A percentile compares a stretch with the other conserved stretches of the same genome.
Evolutionary conservation across 2,113 vertebrate genomes (phyloP).

Genomic region (Podarcis muralis): DNA sequence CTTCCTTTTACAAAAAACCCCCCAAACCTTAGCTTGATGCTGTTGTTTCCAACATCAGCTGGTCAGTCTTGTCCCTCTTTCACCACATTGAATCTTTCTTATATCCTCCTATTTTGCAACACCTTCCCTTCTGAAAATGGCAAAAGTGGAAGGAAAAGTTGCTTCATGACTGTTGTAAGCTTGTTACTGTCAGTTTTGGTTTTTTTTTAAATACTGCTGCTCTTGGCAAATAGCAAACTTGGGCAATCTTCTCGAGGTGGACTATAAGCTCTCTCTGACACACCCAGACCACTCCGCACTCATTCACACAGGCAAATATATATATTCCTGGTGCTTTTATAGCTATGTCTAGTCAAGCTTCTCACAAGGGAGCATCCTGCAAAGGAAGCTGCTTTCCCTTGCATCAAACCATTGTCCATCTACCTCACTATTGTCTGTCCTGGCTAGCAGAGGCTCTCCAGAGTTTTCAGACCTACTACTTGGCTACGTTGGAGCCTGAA

Average conservation of each 20-base stretch:
- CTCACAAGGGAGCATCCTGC: too few relatives aligned
- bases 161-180: not conserved
- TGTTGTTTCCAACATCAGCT: not conserved
- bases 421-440: not conserved
- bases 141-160: not conserved
- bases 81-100: too few relatives aligned
- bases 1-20: not conserved
- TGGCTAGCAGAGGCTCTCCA: not conserved
- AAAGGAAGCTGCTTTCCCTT: not conserved
- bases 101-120: too few relatives aligned
- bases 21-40: not conserved
- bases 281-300: not conserved
- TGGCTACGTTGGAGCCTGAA: not conserved
- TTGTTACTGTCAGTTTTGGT: not conserved
- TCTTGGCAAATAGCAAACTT: constrained; percentile 2
- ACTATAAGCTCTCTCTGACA: not conserved
- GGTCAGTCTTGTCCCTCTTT: not conserved
- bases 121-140: not conserved
- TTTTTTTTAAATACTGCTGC: not conserved
- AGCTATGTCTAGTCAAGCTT: not conserved
- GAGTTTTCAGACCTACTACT: not conserved
- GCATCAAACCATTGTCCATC: not conserved
- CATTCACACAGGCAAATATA: not conserved
- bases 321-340: not conserved
- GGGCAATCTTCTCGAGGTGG: not conserved